phyloP scores from a whole-genome alignment of 2,797 vertebrate species.

The Perodicticus potto region DNA sequence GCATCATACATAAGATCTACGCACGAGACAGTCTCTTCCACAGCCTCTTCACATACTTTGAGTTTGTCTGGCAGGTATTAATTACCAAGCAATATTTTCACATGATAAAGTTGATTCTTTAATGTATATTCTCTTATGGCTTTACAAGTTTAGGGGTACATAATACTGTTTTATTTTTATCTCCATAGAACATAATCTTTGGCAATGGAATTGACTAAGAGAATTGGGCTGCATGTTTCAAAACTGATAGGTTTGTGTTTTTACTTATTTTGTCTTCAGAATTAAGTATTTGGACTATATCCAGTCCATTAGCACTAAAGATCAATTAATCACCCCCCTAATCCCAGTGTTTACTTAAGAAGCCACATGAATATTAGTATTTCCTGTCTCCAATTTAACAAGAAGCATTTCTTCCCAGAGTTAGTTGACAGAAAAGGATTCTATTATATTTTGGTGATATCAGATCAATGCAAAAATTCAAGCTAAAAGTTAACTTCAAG shows the following conservation, averaged over 20 bases:
- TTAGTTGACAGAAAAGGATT: slow-evolving; percentile 1
- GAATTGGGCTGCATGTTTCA: neutral
- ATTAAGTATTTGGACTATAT: slow-evolving; percentile 17
- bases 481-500: slow-evolving; percentile 25
- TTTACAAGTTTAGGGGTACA: neutral
- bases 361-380: neutral
- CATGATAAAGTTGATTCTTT: neutral
- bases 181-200: neutral
- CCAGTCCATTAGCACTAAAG: neutral
- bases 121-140: neutral
- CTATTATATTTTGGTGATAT: neutral
- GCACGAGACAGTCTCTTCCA: neutral
- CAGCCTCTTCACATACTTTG: neutral
- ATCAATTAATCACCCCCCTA: neutral
- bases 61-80: neutral
- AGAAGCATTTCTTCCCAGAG: neutral
- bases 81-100: neutral
- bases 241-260: neutral
- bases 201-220: neutral
- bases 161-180: neutral
- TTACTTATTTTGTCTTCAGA: slow-evolving; percentile 28
- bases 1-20: neutral
- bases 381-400: neutral
- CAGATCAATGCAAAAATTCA: slow-evolving; percentile 37
- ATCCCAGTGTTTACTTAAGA: slow-evolving; percentile 24